Evolutionary conservation across 2,797 vertebrate genomes (phyloP), one percentile per base, ranked within the genome.

Genomic region (Tauraco hartlaubi): DNA sequence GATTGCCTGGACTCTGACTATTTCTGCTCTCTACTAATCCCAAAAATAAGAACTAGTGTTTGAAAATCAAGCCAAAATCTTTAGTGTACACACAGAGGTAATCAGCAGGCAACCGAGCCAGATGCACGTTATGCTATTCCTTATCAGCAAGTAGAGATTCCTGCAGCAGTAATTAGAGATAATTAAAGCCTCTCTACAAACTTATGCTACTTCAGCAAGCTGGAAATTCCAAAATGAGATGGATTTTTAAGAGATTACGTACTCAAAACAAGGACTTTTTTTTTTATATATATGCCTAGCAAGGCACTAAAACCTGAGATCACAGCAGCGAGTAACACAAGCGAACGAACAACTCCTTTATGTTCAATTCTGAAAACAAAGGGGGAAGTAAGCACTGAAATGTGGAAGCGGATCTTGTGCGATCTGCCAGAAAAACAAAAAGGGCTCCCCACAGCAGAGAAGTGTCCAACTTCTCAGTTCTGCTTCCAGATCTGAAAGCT

Each of bases 401-500:
- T 44, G 91, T 76, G 75, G 88, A 87, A 85, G 91, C 7, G 54
- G 75, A 86, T 54, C 56, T 67, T 29, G 37, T 37, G 43, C 15
- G 39, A 90, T 61, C 35, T 72, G 91, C 67, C 93, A 88, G 63
- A 37, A 87, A 54, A 76, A 46, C n/a, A 83, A 87, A 85, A 85
- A 16, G 48, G 26, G 64, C 41, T 73, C 46, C 51, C n/a, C 35
- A 59, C 41, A 93, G 85, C 69, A 93, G 59, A 96, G 90, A 96
- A 96, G 85, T 37, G 59, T 74, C 94, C 90, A 73, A 8, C 64
- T 68, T 96, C 92, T 96, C 90, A 96, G 95, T 96, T 97, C 84
- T 80, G 84, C 75, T 90, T 93, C 93, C 80, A 88, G 89, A 61
- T 37, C 25, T 41, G 44, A 82, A 63, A 49, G 22, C 31, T 46